Percentiles rank a stretch among this genome's conserved stretches.
phyloP scores from a whole-genome alignment of 2,888 invertebrate genomes.

The Antitype chi region DNA sequence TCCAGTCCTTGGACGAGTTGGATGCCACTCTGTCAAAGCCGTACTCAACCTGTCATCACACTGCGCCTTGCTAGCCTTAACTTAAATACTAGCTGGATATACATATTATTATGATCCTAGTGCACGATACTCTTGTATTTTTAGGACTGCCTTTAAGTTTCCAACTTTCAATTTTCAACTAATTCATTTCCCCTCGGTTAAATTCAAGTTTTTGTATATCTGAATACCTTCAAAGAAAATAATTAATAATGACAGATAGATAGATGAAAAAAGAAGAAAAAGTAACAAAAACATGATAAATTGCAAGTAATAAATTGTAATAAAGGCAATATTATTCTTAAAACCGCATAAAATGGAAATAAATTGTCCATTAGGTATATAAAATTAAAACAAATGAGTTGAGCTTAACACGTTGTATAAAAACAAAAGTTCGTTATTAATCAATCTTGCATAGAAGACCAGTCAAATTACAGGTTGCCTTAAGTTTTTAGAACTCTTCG shows the following conservation, averaged over 20 bases:
- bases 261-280: neutral
- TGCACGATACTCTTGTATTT: neutral
- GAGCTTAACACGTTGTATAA: constrained; percentile 19
- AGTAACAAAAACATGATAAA: neutral
- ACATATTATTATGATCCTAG: neutral
- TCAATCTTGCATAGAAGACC: constrained; percentile 28
- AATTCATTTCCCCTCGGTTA: neutral
- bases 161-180: neutral
- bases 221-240: neutral
- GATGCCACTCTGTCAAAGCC: no score
- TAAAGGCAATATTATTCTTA: neutral
- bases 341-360: constrained; percentile 6
- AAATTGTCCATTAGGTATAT: constrained; percentile 5
- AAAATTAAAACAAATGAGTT: constrained; percentile 19
- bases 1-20: no score
- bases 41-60: no score
- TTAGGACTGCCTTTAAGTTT: neutral
- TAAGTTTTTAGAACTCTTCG: constrained; percentile 36
- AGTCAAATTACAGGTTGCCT: constrained; percentile 32
- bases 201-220: neutral
- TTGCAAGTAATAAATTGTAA: constrained; percentile 8
- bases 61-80: no score
- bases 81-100: no score
- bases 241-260: neutral
- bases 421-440: constrained; percentile 44